Conservation (phyloP, 2,797 vertebrate genomes). For the Fundulus diaphanus region DNA sequence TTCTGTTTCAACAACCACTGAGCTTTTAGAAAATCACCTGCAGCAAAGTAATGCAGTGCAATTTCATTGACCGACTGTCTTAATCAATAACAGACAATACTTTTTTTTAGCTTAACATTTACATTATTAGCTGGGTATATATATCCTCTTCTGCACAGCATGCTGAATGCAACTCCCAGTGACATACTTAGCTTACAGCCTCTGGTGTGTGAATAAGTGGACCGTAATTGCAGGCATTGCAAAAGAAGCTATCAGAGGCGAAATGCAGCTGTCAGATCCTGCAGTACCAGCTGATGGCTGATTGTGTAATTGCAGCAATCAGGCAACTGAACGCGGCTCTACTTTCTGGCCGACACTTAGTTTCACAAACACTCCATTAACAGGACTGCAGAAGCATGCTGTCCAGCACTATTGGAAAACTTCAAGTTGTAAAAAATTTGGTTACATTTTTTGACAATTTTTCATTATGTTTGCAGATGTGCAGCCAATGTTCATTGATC, state of each 20-base stretch:
- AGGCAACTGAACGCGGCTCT: slow-evolving; percentile 69
- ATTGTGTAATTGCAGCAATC: slow-evolving; percentile 84
- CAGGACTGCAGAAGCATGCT: slow-evolving; percentile 24
- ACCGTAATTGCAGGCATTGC: slow-evolving; percentile 70
- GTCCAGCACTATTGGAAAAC: slow-evolving; percentile 19
- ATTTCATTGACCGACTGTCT: slow-evolving; percentile 47
- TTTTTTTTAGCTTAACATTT: slow-evolving; percentile 27
- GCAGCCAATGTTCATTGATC: slow-evolving; percentile 21
- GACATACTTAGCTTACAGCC: slow-evolving; percentile 58
- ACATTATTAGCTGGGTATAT: slow-evolving; percentile 52
- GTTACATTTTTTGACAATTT: slow-evolving; percentile 1
- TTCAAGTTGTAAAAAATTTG: slow-evolving; percentile 6
- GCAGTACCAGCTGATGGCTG: slow-evolving; percentile 71
- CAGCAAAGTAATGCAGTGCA: slow-evolving; percentile 12
- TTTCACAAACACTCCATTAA: slow-evolving; percentile 54
- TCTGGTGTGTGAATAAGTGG: slow-evolving; percentile 66
- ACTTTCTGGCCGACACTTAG: slow-evolving; percentile 44
- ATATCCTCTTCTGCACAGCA: slow-evolving; percentile 40
- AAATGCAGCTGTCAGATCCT: slow-evolving; percentile 77
- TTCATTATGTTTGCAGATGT: slow-evolving; percentile 35
- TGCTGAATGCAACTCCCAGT: slow-evolving; percentile 28
- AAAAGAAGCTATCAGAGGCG: slow-evolving; percentile 64
- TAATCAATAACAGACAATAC: slow-evolving; percentile 47
- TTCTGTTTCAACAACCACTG: slow-evolving; percentile 28
- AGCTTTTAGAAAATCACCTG: slow-evolving; percentile 34